Base-by-base conservation (phyloP, 1,140 invertebrate species). In the Papilio glaucus region DNA sequence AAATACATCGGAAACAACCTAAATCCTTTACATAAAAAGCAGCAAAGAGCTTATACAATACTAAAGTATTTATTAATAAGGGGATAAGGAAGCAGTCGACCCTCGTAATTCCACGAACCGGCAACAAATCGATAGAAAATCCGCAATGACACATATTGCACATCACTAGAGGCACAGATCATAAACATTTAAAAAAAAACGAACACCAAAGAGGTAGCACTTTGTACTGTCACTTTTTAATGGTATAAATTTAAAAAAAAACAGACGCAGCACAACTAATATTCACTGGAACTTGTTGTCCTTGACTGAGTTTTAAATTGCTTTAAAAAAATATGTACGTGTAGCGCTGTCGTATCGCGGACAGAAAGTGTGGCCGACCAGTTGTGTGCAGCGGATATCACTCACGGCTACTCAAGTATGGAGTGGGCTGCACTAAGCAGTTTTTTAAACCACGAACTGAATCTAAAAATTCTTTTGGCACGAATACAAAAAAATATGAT, bases 91-190 rank as follows among this genome's bases (percentile, higher is more conserved):
- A 39, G 18, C 13, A 67, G 63, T 68, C 39, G 38, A 21, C 38
- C 29, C 42, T n/a, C 45, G 41, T 21, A 49, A 18, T 69, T 49
- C 67, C 67, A 49, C 21, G 76, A 73, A 78, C 69, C 75, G 65
- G 73, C 21, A 71, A 72, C 65, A 71, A 80, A 78, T 80, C 74
- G 73, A 80, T 78, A 80, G 71, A 71, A 74, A 71, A 71, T 69
- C 76, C 69, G 76, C 75, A 77, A 53, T 18, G 45, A 49, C 67
- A 49, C 42, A 49, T 53, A 37, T 18, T 37, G 72, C 77, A 79
- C 80, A 77, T 77, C 77, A 79, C 80, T 79, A 75, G 26, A 65
- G 39, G 37, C 68, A 57, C 68, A 63, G 76, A 71, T 61, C 37
- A 69, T 49, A 49, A 69, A 53, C 15, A 10, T 49, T 12, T 24